Evolutionary conservation across 1,140 invertebrate genomes (phyloP), one percentile per base, ranked within the genome.

Genomic region (Trissolcus basalis): DNA sequence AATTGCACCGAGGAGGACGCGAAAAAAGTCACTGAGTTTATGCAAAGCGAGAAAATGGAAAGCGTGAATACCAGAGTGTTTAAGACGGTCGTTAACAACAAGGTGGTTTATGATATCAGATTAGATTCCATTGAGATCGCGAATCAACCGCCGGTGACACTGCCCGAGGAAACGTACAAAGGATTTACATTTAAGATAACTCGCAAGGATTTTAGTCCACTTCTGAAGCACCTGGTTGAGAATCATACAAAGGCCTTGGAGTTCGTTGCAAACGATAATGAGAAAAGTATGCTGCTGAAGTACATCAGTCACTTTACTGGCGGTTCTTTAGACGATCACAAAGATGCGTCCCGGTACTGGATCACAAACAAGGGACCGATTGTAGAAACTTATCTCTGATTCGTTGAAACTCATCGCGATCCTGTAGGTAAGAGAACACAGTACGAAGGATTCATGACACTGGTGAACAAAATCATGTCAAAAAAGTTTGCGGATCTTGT

Each of bases 401-500:
- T 98, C 82, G 98, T 98, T 81, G 96, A 98, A 88, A 97, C 93
- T 0, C 98, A 98, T 82, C 91, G 95, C 72, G 97, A 99, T 89
- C 97, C 97, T 1, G 95, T 93, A 68, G 97, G 97, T 35, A 93
- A 95, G 61, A 89, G 97, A 48, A 96, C 94, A 11, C 97, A 98
- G 89, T 98, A 97, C 87, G 97, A 98, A 91, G 96, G 96, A 4
- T 98, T 98, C 89, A 97, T 98, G 0, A 95, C 97, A 0, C 94
- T 97, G 88, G 97, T 99, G 0, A 97, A 99, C 86, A 97, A 96
- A 81, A 92, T 94, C 82, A 97, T 96, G 92, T 97, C 96, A 0
- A 90, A 92, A 12, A 98, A 97, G 86, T 98, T 98, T 86, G 85
- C 91, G 1, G 85, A 87, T 1, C 88, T 99, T 6, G 97, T 98